Percentiles rank a stretch among this genome's conserved stretches.
Conservation (phyloP, 2,797 vertebrate species). For the Manis javanica region DNA sequence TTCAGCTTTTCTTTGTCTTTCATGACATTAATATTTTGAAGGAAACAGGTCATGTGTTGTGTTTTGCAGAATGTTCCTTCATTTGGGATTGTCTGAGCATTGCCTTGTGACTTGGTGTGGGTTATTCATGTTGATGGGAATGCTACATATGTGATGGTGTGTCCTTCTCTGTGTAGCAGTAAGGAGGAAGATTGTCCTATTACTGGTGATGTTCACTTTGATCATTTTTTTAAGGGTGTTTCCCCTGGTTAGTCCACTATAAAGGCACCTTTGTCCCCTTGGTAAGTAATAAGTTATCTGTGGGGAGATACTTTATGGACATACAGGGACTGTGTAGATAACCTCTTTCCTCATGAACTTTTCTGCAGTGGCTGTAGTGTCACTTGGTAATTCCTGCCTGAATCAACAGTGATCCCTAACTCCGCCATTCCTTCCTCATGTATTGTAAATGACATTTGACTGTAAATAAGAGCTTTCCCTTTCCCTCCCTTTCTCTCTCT, state of each 20-base stretch:
- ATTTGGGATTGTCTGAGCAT: background rate
- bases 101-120: background rate
- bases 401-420: background rate
- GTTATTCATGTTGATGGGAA: background rate
- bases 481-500: background rate
- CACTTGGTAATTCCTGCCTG: background rate
- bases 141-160: background rate
- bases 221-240: background rate
- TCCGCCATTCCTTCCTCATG: background rate
- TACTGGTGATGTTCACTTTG: background rate
- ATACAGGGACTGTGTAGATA: background rate
- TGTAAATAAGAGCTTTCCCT: background rate
- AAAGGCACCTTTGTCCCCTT: background rate
- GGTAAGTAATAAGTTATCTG: background rate
- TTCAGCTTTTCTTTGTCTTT: background rate
- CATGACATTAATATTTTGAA: background rate
- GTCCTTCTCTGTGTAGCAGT: background rate
- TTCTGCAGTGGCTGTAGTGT: background rate
- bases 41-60: background rate
- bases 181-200: background rate
- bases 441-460: background rate
- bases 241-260: background rate
- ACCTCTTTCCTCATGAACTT: background rate
- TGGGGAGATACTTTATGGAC: background rate
- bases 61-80: background rate